Percentiles rank a stretch among this genome's conserved stretches.
phyloP scores from a whole-genome alignment of 2,113 vertebrate species.

The Phycodurus eques region DNA sequence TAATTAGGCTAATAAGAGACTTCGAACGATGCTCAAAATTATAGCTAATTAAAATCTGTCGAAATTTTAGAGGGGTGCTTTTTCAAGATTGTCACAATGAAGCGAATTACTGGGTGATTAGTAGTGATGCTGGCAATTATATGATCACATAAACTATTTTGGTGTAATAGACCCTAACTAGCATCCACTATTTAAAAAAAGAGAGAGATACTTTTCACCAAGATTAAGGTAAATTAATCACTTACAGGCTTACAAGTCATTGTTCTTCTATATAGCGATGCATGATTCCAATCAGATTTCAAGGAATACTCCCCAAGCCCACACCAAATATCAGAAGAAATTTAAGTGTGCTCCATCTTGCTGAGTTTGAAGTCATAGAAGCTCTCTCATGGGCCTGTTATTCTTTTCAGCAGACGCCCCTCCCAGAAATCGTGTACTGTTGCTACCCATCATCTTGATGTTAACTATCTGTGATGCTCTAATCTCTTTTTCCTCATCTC shows the following conservation, averaged over 20 bases:
- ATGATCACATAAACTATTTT: constrained; percentile 30
- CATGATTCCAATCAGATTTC: constrained; percentile 48
- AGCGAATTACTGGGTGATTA: constrained; percentile 49
- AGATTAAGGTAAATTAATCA: constrained; percentile 49
- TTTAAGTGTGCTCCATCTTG: constrained; percentile 39
- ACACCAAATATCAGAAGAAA: constrained; percentile 27
- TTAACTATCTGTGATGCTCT: constrained; percentile 56
- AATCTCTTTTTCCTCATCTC: constrained; percentile 45
- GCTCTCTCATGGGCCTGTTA: constrained; percentile 43
- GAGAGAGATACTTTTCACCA: constrained; percentile 37
- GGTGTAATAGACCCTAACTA: constrained; percentile 15
- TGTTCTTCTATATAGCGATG: constrained; percentile 41
- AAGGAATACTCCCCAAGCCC: constrained; percentile 29
- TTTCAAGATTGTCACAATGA: constrained; percentile 43
- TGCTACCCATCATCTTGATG: constrained; percentile 48
- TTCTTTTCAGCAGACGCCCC: constrained; percentile 33
- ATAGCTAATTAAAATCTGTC: constrained; percentile 56
- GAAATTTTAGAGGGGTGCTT: constrained; percentile 40
- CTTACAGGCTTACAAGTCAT: constrained; percentile 41
- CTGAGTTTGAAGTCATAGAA: constrained; percentile 36
- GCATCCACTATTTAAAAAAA: constrained; percentile 30
- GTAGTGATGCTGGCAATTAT: constrained; percentile 37
- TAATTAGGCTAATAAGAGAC: constrained; percentile 44
- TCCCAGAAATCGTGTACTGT: constrained; percentile 48
- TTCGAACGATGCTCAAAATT: constrained; percentile 37